A percentile compares a stretch with the other conserved stretches of the same genome.
Evolutionary conservation across 2,797 vertebrate genomes (phyloP).

Genomic region (Erithacus rubecula): DNA sequence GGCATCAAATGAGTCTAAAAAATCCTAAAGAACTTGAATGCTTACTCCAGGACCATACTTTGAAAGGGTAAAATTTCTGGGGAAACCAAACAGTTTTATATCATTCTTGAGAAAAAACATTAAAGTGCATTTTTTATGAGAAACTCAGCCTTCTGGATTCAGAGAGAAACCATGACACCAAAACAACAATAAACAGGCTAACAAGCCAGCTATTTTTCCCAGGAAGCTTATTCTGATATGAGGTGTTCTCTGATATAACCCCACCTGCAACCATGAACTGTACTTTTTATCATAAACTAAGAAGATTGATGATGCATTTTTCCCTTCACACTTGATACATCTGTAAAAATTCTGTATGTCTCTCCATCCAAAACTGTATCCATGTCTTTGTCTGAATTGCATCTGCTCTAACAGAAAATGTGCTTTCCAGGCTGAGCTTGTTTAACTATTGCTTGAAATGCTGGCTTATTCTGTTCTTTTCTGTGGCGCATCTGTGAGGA

Average conservation of each 20-base stretch:
- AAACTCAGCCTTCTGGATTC: neutral
- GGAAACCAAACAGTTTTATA: neutral
- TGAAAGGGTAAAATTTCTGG: neutral
- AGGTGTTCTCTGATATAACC: neutral
- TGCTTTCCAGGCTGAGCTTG: neutral
- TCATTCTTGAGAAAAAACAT: neutral
- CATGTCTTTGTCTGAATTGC: neutral
- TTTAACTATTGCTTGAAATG: slow-evolving; percentile 11
- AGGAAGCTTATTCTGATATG: neutral
- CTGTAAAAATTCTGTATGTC: slow-evolving; percentile 5
- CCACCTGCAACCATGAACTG: neutral
- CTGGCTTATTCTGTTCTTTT: neutral
- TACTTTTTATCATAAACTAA: neutral
- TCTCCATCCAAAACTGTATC: slow-evolving; percentile 9
- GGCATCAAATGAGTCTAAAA: neutral
- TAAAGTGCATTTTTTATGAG: neutral
- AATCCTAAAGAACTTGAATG: neutral
- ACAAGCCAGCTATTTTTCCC: neutral
- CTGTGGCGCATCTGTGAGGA: neutral
- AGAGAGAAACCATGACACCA: neutral
- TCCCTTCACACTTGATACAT: neutral
- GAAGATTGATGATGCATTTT: neutral
- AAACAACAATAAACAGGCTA: neutral
- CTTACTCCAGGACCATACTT: neutral
- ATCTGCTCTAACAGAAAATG: slow-evolving; percentile 4